These are phyloP conservation scores for Orgyia antiqua DNA, from an alignment of 2,888 invertebrate genomes.

Conservation along the genomic window DNA sequence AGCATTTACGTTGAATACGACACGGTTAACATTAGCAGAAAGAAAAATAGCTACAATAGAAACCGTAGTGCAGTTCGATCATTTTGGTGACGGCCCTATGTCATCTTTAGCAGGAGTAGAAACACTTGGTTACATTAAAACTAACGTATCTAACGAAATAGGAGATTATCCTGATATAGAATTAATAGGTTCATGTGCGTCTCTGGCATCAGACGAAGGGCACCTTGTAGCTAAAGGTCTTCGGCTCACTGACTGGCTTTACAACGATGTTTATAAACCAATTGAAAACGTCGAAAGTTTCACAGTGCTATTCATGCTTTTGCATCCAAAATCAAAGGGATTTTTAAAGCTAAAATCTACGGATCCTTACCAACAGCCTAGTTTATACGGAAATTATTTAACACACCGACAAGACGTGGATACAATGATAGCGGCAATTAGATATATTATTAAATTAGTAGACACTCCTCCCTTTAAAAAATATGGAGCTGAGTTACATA, in stretches of 20 bases:
- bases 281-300: slow-evolving; percentile 65
- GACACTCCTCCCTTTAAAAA: slow-evolving; percentile 78
- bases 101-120: slow-evolving; percentile 77
- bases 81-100: slow-evolving; percentile 71
- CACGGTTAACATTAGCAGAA: slow-evolving; percentile 46
- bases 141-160: slow-evolving; percentile 71
- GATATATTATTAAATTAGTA: slow-evolving; percentile 73
- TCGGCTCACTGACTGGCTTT: slow-evolving; percentile 56
- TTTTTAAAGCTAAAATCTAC: slow-evolving; percentile 78
- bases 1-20: slow-evolving; percentile 70
- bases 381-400: slow-evolving; percentile 86
- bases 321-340: slow-evolving; percentile 82
- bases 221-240: slow-evolving; percentile 55
- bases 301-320: slow-evolving; percentile 71
- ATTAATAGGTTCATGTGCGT: slow-evolving; percentile 76
- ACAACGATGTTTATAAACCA: slow-evolving; percentile 55
- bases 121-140: slow-evolving; percentile 78
- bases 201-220: slow-evolving; percentile 77
- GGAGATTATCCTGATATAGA: slow-evolving; percentile 82
- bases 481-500: slow-evolving; percentile 77
- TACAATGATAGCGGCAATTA: slow-evolving; percentile 78
- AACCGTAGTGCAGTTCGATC: slow-evolving; percentile 49
- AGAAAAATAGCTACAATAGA: slow-evolving; percentile 43
- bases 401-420: slow-evolving; percentile 78
- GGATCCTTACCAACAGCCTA: slow-evolving; percentile 82